A percentile compares a stretch with the other conserved stretches of the same genome.
These are phyloP conservation scores for Ridgeia piscesae DNA, from an alignment of 1,140 invertebrate genomes.

Conservation along the genomic window DNA sequence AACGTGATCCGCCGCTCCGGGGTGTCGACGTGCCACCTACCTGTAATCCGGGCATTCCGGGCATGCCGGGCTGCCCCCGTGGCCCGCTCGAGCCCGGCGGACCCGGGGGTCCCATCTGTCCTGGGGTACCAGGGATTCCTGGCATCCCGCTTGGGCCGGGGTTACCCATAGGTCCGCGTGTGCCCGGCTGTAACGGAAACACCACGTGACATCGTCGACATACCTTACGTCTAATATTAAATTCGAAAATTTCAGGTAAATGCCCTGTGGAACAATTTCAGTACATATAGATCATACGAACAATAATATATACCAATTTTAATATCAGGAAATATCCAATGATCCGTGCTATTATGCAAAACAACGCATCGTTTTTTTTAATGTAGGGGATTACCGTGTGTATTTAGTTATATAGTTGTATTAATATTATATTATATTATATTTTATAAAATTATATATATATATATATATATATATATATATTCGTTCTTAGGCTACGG, in stretches of 20 bases:
- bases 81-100: constrained; percentile 39
- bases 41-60: constrained; percentile 36
- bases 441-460: not conserved
- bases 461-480: too few species aligned
- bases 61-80: constrained; percentile 34
- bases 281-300: not conserved
- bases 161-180: constrained; percentile 42
- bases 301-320: too few species aligned
- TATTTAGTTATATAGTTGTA: too few species aligned
- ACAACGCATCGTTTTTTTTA: not conserved
- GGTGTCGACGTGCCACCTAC: constrained; percentile 20
- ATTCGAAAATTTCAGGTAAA: not conserved
- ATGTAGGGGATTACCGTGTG: not conserved
- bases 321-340: not conserved
- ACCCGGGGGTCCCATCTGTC: constrained; percentile 42
- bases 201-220: not conserved
- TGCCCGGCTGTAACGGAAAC: constrained; percentile 23
- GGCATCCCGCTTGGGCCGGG: constrained; percentile 41
- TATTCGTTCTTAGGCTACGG: too few species aligned
- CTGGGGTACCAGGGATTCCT: constrained; percentile 44
- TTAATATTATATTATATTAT: too few species aligned
- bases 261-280: not conserved
- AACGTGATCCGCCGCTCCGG: not conserved
- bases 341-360: not conserved
- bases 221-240: not conserved